Base-by-base conservation (phyloP, 2,113 vertebrate species). In the Elaphurus davidianus region DNA sequence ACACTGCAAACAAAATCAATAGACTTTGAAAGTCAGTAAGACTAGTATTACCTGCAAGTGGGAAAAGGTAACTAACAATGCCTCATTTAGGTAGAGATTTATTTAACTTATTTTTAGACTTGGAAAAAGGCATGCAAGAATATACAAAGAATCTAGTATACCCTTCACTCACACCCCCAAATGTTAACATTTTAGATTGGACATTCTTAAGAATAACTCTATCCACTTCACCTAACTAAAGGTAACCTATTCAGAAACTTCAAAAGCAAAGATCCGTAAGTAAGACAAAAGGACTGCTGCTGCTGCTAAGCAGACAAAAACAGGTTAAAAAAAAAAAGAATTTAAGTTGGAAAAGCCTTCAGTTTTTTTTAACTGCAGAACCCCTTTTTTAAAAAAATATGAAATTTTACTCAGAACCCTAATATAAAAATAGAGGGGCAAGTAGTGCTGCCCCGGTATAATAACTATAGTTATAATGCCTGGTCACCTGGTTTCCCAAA, bases 131-230 rank as follows among this genome's bases (percentile, higher is more conserved):
- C n/a, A 16, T 94, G 47, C 8, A 96, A 64, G 23, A 82, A 36
- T 87, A 90, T 43, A 87, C 40, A 90, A 88, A 91, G 45, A 94
- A 94, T 84, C 27, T 25, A 89, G 54, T 82, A 81, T 19, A 93
- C 3, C 7, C 23, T 96, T 94, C 52, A 91, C 45, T 76, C 52
- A 95, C 47, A 57, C 86, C 45, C 27, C 59, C 27, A 91, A 82
- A 86, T 92, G 45, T 85, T 81, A 97, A 91, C 78, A 96, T 92
- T 85, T 95, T 96, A 96, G 87, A 82, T 93, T 36, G 43, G 52
- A 96, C 60, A 74, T 60, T 74, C 86, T 92, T 62, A 86, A 82
- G 47, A 21, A 54, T 50, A 81, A 81, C 43, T 79, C 15, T 79
- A 79, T 17, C 43, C 76, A 79, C 52, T 90, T 93, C 30, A 87